A percentile compares a stretch with the other conserved stretches of the same genome.
Conservation (phyloP, 2,888 invertebrate genomes). For the Cheilosia scutellata region DNA sequence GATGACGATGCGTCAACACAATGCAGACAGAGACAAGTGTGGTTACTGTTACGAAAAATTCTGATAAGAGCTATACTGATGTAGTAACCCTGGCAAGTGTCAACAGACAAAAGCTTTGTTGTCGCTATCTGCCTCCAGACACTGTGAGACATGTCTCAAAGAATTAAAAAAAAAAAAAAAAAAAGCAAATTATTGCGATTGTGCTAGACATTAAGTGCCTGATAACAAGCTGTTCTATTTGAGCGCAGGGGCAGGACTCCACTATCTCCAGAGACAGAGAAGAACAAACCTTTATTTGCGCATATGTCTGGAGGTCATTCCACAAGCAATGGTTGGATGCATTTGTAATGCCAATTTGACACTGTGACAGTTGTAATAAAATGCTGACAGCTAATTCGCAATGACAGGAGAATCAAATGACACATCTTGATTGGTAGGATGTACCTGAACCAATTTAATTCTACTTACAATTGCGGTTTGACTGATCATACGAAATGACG, state of each 20-base stretch:
- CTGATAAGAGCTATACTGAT: no score
- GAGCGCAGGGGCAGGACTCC: background rate
- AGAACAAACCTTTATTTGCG: constrained; percentile 4
- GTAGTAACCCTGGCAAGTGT: no score
- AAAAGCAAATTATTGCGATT: constrained; percentile 6
- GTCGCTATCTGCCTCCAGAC: constrained; percentile 22
- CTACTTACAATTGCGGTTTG: constrained; percentile 3
- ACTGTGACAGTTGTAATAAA: background rate
- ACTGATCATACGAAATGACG: background rate
- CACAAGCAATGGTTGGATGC: background rate
- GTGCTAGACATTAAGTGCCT: constrained; percentile 8
- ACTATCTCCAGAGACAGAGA: background rate
- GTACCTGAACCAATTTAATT: background rate
- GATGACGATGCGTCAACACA: no score
- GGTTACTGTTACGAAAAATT: no score
- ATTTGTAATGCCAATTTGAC: constrained; percentile 1
- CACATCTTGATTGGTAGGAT: background rate
- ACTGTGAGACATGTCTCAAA: constrained; percentile 27
- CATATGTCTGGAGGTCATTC: constrained; percentile 34
- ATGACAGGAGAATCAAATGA: background rate
- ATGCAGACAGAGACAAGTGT: no score
- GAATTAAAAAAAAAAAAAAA: constrained; percentile 1
- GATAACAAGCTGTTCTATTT: constrained; percentile 4
- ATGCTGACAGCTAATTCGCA: no score
- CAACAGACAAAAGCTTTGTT: constrained; percentile 20